Evolutionary conservation across 2,797 vertebrate genomes (phyloP), one percentile per base, ranked within the genome.

Genomic region (Malurus leucopterus): DNA sequence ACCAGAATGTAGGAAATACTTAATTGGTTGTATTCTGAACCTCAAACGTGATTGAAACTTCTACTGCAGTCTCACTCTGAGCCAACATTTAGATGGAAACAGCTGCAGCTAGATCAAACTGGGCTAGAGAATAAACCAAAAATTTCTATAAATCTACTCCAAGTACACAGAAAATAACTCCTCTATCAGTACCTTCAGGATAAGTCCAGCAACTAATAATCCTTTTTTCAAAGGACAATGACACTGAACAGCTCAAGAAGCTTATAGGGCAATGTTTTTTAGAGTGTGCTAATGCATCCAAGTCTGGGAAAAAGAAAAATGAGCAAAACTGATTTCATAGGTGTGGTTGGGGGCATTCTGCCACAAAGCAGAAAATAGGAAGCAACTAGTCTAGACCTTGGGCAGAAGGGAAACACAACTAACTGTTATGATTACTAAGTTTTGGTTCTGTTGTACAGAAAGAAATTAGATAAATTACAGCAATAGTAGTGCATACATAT

Each of bases 351-450:
- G 65, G 74, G 61, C 88, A 93, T 82, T 64, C 59, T 91, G 88
- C 88, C 88, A 92, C 88, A 93, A 17, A 78, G 83, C 38, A 92
- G 57, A 94, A 93, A 92, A 89, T 84, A 92, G 57, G 74, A 89
- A 91, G 64, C 49, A 87, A 84, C 77, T 73, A 75, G 89, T 84
- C 91, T 92, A 88, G 92, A 91, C 86, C 83, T 73, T 73, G 70
- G 51, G 80, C 61, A 91, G 65, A 23, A 86, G 27, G 30, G 15
- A 91, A 93, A 84, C 21, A 73, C 32, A 86, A 58, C 30, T 55
- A 91, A 59, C 41, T 88, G 44, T 41, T 89, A 75, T 23, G 44
- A 77, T 65, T 86, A 53, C 63, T 61, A 83, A 70, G 27, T 61
- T 86, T 76, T 70, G 84, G 15, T 50, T 88, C 53, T 63, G 18